These are phyloP conservation scores for Plotosus lineatus DNA, from an alignment of 2,113 vertebrate species.

Conservation along the genomic window DNA sequence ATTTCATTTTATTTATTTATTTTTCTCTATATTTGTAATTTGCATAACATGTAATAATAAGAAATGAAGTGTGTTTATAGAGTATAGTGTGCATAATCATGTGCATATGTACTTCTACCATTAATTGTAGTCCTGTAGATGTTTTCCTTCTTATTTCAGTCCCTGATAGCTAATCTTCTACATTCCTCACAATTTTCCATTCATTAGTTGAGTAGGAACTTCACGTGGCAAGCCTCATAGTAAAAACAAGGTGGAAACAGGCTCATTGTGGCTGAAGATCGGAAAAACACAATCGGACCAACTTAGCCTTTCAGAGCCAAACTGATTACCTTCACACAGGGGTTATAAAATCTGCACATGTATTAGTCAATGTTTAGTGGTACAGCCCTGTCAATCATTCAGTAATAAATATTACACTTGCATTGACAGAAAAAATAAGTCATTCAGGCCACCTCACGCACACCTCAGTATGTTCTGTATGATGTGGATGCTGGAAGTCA, in stretches of 20 bases:
- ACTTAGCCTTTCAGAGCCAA: neutral
- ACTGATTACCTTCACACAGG: neutral
- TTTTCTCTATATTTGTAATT: neutral
- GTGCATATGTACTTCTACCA: neutral
- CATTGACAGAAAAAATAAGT: neutral
- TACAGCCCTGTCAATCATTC: neutral
- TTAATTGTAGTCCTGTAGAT: neutral
- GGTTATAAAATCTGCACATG: neutral
- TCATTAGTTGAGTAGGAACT: neutral
- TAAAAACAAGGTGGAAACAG: constrained; percentile 19
- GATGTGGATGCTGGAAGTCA: neutral
- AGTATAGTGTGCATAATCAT: neutral
- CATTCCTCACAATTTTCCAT: constrained; percentile 50
- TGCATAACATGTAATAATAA: neutral
- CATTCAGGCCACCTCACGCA: neutral
- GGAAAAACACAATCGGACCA: neutral
- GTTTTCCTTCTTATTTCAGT: constrained; percentile 10
- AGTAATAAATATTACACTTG: neutral
- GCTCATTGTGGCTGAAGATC: neutral
- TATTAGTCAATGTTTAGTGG: neutral
- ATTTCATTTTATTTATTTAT: neutral
- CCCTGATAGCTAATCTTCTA: constrained; percentile 28
- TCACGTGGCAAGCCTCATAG: constrained; percentile 22
- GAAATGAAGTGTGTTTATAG: neutral
- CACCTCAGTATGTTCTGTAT: neutral